A percentile compares a stretch with the other conserved stretches of the same genome.
Evolutionary conservation across 2,797 vertebrate genomes (phyloP).

Genomic region (Hoplostethus mediterraneus): DNA sequence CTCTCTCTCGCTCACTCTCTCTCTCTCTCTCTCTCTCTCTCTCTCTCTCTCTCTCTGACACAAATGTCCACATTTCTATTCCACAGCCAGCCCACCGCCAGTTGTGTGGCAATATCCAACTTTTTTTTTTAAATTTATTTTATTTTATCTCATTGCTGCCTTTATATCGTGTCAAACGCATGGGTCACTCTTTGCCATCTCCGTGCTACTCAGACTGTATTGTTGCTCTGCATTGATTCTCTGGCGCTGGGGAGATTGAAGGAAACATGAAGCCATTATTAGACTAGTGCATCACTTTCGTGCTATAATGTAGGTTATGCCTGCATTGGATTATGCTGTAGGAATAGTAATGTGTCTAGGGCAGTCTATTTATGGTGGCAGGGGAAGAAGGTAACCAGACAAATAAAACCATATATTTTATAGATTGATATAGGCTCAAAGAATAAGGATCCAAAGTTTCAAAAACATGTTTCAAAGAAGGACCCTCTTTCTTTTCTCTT

Average conservation of each 20-base stretch:
- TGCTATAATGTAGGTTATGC: conserved; percentile 64
- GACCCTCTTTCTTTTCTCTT: neutral
- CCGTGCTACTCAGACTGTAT: conserved; percentile 45
- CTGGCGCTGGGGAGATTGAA: conserved; percentile 59
- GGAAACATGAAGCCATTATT: conserved; percentile 73
- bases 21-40: conserved; percentile 28
- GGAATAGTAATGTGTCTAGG: conserved; percentile 78
- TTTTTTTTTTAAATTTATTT: conserved; percentile 13
- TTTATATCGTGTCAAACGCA: conserved; percentile 23
- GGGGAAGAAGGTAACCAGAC: conserved; percentile 70
- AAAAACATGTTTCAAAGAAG: neutral
- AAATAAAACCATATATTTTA: conserved; percentile 35
- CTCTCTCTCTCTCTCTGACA: conserved; percentile 39
- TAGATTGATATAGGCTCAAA: conserved; percentile 40
- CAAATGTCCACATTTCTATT: conserved; percentile 21
- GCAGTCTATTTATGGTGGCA: conserved; percentile 70
- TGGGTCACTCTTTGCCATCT: conserved; percentile 46
- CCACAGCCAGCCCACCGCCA: conserved; percentile 14
- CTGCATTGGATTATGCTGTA: conserved; percentile 75
- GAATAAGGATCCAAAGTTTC: neutral
- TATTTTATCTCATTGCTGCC: conserved; percentile 32
- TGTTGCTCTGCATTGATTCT: conserved; percentile 70
- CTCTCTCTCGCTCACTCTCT: conserved; percentile 23
- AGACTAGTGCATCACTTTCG: conserved; percentile 54
- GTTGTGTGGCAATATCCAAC: conserved; percentile 34